phyloP scores from a whole-genome alignment of 2,888 invertebrate species.

The Drosophila aldrichi region DNA sequence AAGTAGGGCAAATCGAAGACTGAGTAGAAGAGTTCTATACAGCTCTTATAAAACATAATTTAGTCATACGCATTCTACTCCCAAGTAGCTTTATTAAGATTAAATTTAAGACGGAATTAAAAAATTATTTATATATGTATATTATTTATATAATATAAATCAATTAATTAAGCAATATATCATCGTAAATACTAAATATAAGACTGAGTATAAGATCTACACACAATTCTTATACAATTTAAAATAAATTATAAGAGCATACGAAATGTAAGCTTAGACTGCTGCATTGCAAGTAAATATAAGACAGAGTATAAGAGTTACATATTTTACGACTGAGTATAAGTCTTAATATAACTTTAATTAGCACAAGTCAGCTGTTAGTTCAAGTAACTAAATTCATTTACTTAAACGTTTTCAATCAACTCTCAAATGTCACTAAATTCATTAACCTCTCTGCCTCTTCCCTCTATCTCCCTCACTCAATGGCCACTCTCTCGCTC shows the following conservation, averaged over 20 bases:
- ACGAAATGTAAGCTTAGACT: too few relatives aligned
- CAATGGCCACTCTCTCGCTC: not conserved
- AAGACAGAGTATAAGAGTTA: not conserved
- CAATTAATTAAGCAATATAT: too few relatives aligned
- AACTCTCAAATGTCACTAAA: conserved; percentile 9
- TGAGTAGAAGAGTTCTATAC: not conserved
- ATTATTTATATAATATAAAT: too few relatives aligned
- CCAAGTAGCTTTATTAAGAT: too few relatives aligned
- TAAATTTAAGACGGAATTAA: too few relatives aligned
- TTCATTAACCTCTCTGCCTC: not conserved
- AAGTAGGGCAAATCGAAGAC: not conserved
- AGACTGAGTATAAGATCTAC: not conserved
- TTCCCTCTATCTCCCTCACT: not conserved
- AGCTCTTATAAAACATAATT: too few relatives aligned
- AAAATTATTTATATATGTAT: too few relatives aligned
- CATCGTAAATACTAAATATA: not conserved
- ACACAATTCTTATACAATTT: too few relatives aligned
- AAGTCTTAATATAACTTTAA: not conserved
- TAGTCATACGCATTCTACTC: too few relatives aligned
- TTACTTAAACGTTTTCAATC: conserved; percentile 11
- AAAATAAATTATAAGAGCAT: too few relatives aligned
- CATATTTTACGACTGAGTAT: too few relatives aligned
- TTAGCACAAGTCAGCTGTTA: not conserved
- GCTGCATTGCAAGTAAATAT: not conserved
- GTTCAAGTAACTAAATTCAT: not conserved